Base-by-base conservation (phyloP, 2,888 invertebrate genomes). In the Rhamphomyia laevipes region DNA sequence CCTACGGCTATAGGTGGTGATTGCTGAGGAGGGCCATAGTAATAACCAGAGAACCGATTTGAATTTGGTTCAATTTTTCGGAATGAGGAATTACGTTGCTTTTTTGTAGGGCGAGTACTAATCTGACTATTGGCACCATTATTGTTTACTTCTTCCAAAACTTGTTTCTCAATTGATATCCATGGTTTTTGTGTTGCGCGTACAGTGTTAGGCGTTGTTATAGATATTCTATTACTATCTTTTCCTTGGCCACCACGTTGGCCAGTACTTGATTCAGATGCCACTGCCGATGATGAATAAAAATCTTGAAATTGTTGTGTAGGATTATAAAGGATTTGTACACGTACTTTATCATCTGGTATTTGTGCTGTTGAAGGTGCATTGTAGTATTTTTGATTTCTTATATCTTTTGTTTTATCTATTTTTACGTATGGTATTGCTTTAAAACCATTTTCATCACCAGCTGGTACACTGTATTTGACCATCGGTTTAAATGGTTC, bases 401-500 rank as follows among this genome's bases (percentile, higher is more conserved):
- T 49, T 50, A 16, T 56, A 13, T 55, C 55, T 33, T 54, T 50
- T 51, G 37, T 43, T 48, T 30, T 69, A 3, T 77, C 74, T n/a
- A 71, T 68, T 59, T 77, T 75, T 4, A 77, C 75, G 47, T 59
- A 65, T 3, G 63, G 60, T 12, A 70, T 63, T 3, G 67, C 71
- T 53, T 63, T 64, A 47, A 70, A 70, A 6, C 66, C 60, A 44
- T 67, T 63, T 7, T 59, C 62, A 47, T 68, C 66, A 51, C 67
- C 64, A 43, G 67, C 63, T 2, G 66, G 64, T 11, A 64, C 64
- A 55, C 69, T 71, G 49, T 70, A 71, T 40, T 67, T 77, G 16
- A 80, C 77, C 78, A 80, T 79, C 5, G 80, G 80, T 49, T 79
- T 72, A 60, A 80, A 80, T 2, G 80, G 80, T 59, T 78, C 78